Conservation (phyloP, 2,797 vertebrate species). For the Tiaroga cobitis region DNA sequence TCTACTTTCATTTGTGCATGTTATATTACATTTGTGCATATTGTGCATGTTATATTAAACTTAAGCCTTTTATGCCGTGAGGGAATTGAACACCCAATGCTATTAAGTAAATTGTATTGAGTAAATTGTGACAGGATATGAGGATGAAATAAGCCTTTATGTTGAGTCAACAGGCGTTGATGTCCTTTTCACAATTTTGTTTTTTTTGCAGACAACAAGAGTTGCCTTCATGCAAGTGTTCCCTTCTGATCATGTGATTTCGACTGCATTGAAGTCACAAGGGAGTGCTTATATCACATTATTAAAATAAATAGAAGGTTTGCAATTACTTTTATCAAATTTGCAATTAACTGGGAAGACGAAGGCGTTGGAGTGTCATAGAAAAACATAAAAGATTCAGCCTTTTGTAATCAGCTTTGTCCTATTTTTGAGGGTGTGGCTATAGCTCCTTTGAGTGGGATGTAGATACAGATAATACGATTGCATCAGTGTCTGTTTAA, state of each 20-base stretch:
- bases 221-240: neutral
- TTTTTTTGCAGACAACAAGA: neutral
- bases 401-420: constrained; percentile 29
- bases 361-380: neutral
- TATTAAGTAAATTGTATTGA: neutral
- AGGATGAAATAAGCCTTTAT: neutral
- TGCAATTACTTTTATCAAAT: neutral
- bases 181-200: neutral
- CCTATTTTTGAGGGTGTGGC: neutral
- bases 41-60: neutral
- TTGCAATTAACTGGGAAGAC: neutral
- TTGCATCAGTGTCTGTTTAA: constrained; percentile 23
- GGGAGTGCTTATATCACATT: constrained; percentile 1
- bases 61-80: neutral
- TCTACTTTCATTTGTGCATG: neutral
- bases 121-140: neutral
- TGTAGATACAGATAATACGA: constrained; percentile 36
- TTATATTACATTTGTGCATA: neutral
- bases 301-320: constrained; percentile 20
- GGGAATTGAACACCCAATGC: neutral
- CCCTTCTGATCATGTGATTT: neutral
- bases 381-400: constrained; percentile 22
- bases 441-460: constrained; percentile 12
- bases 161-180: neutral
- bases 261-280: neutral